Conservation (phyloP, 2,113 vertebrate species). For the Psilopsiagon aymara region DNA sequence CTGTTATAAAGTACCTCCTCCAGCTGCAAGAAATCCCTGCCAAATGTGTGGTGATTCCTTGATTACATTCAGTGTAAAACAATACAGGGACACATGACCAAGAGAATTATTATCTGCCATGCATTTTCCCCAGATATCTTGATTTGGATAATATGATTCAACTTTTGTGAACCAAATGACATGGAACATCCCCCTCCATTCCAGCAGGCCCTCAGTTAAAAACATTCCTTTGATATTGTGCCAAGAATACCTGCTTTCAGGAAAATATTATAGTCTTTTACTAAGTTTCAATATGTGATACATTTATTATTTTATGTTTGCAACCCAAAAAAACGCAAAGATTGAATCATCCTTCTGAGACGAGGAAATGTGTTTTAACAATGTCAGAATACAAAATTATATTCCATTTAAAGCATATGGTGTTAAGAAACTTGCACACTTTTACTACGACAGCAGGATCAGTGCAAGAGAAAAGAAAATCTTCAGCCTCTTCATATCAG, state of each 20-base stretch:
- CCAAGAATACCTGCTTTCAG: neutral
- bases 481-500: neutral
- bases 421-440: neutral
- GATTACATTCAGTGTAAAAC: neutral
- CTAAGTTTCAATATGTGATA: conserved; percentile 7
- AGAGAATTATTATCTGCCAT: neutral
- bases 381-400: neutral
- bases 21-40: neutral
- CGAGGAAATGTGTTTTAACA: conserved; percentile 8
- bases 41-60: neutral
- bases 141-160: neutral
- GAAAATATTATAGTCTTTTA: conserved; percentile 46
- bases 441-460: neutral
- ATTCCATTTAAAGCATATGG: neutral
- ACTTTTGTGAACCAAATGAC: neutral
- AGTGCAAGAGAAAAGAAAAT: neutral
- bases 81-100: neutral
- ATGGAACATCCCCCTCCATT: neutral
- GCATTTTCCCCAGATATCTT: neutral
- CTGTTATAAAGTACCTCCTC: neutral
- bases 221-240: conserved; percentile 23
- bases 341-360: conserved; percentile 13
- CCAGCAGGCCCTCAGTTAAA: conserved; percentile 16
- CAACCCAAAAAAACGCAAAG: neutral
- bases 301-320: conserved; percentile 33